Evolutionary conservation across 1,140 invertebrate species (phyloP).

Genomic region (Lineus longissimus): DNA sequence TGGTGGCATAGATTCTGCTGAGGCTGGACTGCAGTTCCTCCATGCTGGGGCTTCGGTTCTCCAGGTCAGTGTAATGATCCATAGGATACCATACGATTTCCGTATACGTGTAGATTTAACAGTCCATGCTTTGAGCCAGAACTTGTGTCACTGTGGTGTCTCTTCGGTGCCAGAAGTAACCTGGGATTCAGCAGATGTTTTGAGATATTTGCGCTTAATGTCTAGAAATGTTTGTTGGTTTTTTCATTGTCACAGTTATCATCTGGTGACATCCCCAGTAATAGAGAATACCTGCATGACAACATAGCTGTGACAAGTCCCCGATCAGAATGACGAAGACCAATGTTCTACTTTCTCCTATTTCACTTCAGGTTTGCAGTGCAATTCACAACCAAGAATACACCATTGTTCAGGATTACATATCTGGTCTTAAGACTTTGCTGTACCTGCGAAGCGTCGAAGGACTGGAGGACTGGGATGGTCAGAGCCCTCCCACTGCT

Average conservation of each 20-base stretch:
- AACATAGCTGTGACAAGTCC: too few relatives aligned
- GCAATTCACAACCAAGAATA: constrained; percentile 98
- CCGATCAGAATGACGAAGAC: too few relatives aligned
- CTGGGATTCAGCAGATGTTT: too few relatives aligned
- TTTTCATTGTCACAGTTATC: too few relatives aligned
- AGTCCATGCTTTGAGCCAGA: too few relatives aligned
- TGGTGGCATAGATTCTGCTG: constrained; percentile 93
- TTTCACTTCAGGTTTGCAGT: constrained; percentile 73
- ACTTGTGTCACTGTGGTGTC: too few relatives aligned
- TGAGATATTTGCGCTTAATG: too few relatives aligned
- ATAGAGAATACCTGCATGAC: too few relatives aligned
- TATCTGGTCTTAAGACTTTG: constrained; percentile 82
- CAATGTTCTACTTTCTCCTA: constrained; percentile 9
- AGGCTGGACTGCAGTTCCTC: constrained; percentile 87
- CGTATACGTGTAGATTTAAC: neutral
- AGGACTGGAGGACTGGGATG: constrained; percentile 74
- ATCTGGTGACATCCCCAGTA: too few relatives aligned
- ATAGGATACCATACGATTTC: neutral
- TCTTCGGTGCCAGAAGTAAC: too few relatives aligned
- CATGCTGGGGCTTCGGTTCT: constrained; percentile 84
- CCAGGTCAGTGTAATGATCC: constrained; percentile 68
- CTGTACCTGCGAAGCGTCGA: constrained; percentile 75
- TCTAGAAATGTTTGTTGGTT: too few relatives aligned
- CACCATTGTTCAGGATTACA: constrained; percentile 90
- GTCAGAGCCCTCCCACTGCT: constrained; percentile 84